Percentiles rank a stretch among this genome's conserved stretches.
Evolutionary conservation across 1,140 invertebrate genomes (phyloP).

Genomic region (Plutomurus gul): DNA sequence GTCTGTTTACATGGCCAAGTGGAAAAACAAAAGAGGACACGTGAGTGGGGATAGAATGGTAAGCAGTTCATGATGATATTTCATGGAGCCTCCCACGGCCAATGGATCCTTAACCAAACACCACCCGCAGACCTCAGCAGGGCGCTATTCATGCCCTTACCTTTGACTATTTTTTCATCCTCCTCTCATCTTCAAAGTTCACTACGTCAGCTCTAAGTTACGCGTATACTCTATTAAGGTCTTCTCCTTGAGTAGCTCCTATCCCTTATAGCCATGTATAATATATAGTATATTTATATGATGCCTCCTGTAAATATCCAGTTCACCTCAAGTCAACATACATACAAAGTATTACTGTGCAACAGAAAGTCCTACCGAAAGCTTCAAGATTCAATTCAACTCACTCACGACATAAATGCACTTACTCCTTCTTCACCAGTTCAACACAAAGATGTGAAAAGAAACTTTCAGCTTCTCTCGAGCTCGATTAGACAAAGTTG

Average conservation of each 20-base stretch:
- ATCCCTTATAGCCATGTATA: no score
- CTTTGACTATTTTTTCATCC: slow-evolving; percentile 35
- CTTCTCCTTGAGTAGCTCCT: no score
- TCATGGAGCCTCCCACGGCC: slow-evolving; percentile 43
- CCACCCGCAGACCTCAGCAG: slow-evolving; percentile 45
- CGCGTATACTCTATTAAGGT: no score
- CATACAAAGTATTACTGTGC: no score
- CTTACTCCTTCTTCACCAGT: not conserved
- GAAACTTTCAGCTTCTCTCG: not conserved
- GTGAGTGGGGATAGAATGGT: slow-evolving; percentile 35
- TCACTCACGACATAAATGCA: slow-evolving; percentile 3
- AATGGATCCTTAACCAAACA: slow-evolving; percentile 49
- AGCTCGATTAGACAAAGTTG: slow-evolving; percentile 1
- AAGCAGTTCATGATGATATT: slow-evolving; percentile 45
- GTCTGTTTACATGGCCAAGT: slow-evolving; percentile 15
- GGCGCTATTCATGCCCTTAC: slow-evolving; percentile 36
- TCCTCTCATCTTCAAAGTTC: slow-evolving; percentile 25
- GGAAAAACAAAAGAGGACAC: slow-evolving; percentile 32
- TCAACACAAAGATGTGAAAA: not conserved
- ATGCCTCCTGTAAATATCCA: no score
- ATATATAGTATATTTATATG: no score
- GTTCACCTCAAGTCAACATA: no score
- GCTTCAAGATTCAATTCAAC: slow-evolving; percentile 12
- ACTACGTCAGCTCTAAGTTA: no score
- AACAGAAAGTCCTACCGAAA: slow-evolving; percentile 9